Conservation (phyloP, 1,140 invertebrate species). For the Zaprionus camerounensis region DNA sequence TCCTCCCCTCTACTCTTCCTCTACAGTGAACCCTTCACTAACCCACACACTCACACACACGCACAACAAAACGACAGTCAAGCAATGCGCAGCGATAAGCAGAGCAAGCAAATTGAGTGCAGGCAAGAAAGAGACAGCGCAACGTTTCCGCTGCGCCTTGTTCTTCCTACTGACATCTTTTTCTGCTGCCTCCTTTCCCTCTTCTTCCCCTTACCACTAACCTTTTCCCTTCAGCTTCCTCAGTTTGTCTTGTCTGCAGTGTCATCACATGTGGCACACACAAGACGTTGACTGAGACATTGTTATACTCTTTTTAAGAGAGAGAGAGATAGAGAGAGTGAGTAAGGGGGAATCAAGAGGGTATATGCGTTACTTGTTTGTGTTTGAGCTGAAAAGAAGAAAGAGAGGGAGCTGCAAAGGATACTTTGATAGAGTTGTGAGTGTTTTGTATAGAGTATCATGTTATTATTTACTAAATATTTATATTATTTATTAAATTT, state of each 20-base stretch:
- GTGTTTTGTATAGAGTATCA: too few species aligned
- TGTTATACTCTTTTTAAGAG: slow-evolving; percentile 15
- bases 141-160: slow-evolving; percentile 63
- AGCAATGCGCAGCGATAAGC: slow-evolving; percentile 39
- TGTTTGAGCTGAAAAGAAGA: neutral
- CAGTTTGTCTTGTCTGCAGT: slow-evolving; percentile 27
- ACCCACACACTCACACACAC: slow-evolving; percentile 15
- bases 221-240: slow-evolving; percentile 7
- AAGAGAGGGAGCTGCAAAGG: too few species aligned
- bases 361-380: neutral
- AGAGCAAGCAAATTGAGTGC: slow-evolving; percentile 25
- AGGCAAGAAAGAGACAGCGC: slow-evolving; percentile 41
- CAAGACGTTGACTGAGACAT: slow-evolving; percentile 53
- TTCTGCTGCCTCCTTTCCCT: neutral
- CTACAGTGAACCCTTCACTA: slow-evolving; percentile 4
- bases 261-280: slow-evolving; percentile 49
- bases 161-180: slow-evolving; percentile 13
- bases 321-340: neutral
- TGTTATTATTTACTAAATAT: neutral
- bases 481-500: neutral
- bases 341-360: neutral
- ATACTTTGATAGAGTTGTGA: too few species aligned
- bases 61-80: slow-evolving; percentile 16
- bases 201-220: neutral
- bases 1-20: neutral